A percentile compares a stretch with the other conserved stretches of the same genome.
Conservation (phyloP, 2,113 vertebrate genomes). For the Ptilorrhoa leucosticta region DNA sequence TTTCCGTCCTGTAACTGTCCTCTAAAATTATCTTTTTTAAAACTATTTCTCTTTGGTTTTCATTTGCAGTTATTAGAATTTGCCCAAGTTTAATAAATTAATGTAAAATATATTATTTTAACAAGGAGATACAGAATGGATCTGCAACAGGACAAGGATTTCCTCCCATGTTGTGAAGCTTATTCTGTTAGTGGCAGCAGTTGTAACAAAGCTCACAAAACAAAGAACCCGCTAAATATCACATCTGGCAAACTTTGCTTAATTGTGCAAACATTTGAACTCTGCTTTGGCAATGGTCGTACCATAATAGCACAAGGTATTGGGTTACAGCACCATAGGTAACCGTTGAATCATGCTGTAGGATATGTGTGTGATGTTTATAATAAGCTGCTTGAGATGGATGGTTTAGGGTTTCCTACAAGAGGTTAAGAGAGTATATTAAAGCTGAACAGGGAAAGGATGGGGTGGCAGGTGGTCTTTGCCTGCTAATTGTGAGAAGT, state of each 20-base stretch:
- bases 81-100: neutral
- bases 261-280: neutral
- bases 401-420: neutral
- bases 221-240: neutral
- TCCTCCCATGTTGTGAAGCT: neutral
- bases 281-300: neutral
- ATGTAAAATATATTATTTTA: neutral
- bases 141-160: neutral
- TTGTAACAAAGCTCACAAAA: neutral
- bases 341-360: neutral
- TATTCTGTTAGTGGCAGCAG: neutral
- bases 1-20: neutral
- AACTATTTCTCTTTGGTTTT: neutral
- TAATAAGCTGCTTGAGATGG: neutral
- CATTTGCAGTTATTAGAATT: neutral
- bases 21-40: neutral
- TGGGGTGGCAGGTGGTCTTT: neutral
- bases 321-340: neutral
- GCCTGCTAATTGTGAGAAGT: neutral
- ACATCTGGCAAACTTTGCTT: neutral
- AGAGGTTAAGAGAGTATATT: neutral
- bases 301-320: neutral
- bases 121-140: neutral
- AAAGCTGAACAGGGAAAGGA: neutral
- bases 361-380: neutral